Conservation (phyloP, 2,888 invertebrate genomes). For the Cataglyphis cursor region DNA sequence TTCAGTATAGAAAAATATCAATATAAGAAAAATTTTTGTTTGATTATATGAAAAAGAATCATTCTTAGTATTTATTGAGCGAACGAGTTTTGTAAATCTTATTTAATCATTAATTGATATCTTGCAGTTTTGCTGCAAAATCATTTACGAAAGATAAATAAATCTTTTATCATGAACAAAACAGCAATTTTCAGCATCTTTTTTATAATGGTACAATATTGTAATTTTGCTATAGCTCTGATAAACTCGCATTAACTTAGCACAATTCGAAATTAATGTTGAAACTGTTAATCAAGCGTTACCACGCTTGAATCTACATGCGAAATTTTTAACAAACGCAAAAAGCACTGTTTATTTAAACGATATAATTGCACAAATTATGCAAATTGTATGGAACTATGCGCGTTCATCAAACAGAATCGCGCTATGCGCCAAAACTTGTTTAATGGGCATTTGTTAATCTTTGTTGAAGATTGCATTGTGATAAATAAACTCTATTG, state of each 20-base stretch:
- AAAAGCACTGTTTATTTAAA: neutral
- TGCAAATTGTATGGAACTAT: neutral
- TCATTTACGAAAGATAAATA: neutral
- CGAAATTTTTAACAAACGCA: conserved; percentile 11
- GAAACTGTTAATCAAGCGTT: conserved; percentile 17
- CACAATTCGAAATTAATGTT: neutral
- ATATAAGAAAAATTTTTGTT: neutral
- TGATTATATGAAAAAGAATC: neutral
- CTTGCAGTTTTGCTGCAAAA: neutral
- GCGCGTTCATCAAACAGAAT: conserved; percentile 7
- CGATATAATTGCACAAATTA: conserved; percentile 8
- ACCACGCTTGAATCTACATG: neutral
- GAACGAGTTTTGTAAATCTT: neutral
- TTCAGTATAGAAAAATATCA: too few species aligned
- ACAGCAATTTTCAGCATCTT: neutral
- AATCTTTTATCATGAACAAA: neutral
- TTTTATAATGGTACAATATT: neutral
- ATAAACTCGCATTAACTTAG: neutral
- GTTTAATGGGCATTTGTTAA: conserved; percentile 2
- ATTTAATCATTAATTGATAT: neutral
- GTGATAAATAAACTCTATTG: conserved; percentile 17
- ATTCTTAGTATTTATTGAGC: neutral
- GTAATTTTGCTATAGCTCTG: neutral
- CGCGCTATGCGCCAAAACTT: neutral
- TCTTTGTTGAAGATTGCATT: conserved; percentile 43